phyloP scores from a whole-genome alignment of 2,797 vertebrate species.

The Diplodus puntazzo region DNA sequence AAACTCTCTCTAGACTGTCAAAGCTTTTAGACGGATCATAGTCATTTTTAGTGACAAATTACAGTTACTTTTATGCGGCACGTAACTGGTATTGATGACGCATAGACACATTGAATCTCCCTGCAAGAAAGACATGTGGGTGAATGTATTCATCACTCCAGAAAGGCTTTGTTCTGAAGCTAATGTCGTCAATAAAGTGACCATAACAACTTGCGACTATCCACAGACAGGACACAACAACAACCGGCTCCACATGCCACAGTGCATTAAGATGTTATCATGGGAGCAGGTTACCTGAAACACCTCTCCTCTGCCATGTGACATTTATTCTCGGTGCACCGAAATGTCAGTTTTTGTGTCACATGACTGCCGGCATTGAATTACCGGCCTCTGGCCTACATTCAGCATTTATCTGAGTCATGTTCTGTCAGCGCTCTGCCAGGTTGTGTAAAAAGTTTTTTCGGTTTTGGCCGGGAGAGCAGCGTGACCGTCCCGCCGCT shows the following conservation, averaged over 20 bases:
- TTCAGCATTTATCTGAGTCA: slow-evolving; percentile 49
- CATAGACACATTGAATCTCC: background rate
- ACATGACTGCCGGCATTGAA: slow-evolving; percentile 18
- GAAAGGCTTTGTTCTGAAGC: background rate
- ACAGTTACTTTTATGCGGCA: no score
- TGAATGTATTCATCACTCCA: no score
- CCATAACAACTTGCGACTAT: background rate
- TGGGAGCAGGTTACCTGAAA: slow-evolving; percentile 52
- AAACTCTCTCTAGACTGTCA: no score
- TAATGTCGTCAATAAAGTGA: slow-evolving; percentile 7
- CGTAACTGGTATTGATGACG: no score
- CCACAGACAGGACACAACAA: slow-evolving; percentile 8
- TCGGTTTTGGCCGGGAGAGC: slow-evolving; percentile 4
- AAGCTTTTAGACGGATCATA: no score
- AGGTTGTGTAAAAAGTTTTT: slow-evolving; percentile 24
- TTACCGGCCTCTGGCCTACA: slow-evolving; percentile 24
- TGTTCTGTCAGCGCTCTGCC: slow-evolving; percentile 15
- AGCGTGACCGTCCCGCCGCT: background rate
- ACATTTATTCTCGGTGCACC: slow-evolving; percentile 58
- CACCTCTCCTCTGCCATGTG: slow-evolving; percentile 45
- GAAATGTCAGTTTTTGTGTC: slow-evolving; percentile 70
- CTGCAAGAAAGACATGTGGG: background rate
- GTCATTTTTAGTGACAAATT: no score
- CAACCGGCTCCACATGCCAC: slow-evolving; percentile 28
- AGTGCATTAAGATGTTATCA: slow-evolving; percentile 51